Percentiles rank a stretch among this genome's conserved stretches.
Conservation (phyloP, 2,797 vertebrate genomes). For the Sebastiscus tertius region DNA sequence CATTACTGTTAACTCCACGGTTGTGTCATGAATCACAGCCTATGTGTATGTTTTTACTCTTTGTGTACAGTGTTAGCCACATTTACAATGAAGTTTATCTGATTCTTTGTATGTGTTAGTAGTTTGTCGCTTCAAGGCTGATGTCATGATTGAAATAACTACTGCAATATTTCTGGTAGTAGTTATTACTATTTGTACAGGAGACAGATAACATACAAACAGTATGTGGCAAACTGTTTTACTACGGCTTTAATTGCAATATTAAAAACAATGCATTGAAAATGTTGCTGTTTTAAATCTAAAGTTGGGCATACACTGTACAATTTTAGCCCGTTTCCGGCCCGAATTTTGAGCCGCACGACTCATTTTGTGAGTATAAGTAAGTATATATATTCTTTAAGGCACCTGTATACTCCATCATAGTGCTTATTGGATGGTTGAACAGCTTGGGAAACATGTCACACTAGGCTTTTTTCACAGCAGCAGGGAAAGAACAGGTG, state of each 20-base stretch:
- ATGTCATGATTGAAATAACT: too few relatives aligned
- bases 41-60: not conserved
- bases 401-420: not conserved
- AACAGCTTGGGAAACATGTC: not conserved
- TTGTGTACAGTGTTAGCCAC: too few relatives aligned
- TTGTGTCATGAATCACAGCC: not conserved
- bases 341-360: too few relatives aligned
- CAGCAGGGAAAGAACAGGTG: too few relatives aligned
- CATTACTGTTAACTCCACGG: not conserved
- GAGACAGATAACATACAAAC: not conserved
- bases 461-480: too few relatives aligned
- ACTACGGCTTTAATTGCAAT: not conserved
- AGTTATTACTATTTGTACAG: not conserved
- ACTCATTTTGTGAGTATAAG: too few relatives aligned
- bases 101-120: fast-evolving
- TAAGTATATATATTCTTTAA: not conserved
- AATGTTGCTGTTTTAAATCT: not conserved
- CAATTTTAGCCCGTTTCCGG: too few relatives aligned
- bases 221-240: not conserved
- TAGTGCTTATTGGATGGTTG: not conserved
- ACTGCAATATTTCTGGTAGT: not conserved
- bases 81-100: too few relatives aligned
- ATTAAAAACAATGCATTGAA: too few relatives aligned
- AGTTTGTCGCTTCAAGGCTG: too few relatives aligned
- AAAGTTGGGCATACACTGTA: not conserved